Conservation (phyloP, 2,888 invertebrate species). For the Empis livida region DNA sequence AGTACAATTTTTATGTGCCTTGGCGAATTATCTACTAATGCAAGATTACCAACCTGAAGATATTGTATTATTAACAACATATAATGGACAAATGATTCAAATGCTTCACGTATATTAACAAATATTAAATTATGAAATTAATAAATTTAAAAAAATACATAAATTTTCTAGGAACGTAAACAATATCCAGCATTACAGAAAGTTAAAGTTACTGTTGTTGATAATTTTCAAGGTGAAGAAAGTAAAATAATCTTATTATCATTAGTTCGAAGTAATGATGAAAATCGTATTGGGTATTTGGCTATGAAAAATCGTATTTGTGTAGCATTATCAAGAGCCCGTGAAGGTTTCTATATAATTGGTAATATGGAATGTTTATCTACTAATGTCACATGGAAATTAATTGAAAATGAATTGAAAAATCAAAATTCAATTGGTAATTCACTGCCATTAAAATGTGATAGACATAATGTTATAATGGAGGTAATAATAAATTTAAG, state of each 20-base stretch:
- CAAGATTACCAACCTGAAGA: constrained; percentile 46
- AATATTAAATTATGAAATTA: not conserved
- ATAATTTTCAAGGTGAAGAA: constrained; percentile 74
- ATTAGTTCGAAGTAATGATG: constrained; percentile 59
- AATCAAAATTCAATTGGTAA: constrained; percentile 41
- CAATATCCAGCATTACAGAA: constrained; percentile 22
- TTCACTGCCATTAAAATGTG: constrained; percentile 29
- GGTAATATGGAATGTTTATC: constrained; percentile 54
- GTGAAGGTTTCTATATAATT: constrained; percentile 54
- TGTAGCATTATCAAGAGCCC: constrained; percentile 64
- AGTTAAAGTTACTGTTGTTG: constrained; percentile 53
- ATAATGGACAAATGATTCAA: constrained; percentile 52
- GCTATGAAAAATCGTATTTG: constrained; percentile 57
- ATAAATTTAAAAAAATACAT: not conserved
- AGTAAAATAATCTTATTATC: constrained; percentile 65
- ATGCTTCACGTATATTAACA: constrained; percentile 9
- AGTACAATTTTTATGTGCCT: constrained; percentile 45
- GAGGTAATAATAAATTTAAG: not conserved
- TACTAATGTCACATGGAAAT: constrained; percentile 43
- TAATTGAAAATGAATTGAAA: constrained; percentile 36
- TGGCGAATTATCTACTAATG: constrained; percentile 47
- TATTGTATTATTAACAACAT: constrained; percentile 61
- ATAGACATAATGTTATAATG: not conserved
- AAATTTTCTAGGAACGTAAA: constrained; percentile 19
- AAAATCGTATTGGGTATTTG: constrained; percentile 57